Conservation (phyloP, 2,797 vertebrate genomes). For the Pangasius larnaudii region DNA sequence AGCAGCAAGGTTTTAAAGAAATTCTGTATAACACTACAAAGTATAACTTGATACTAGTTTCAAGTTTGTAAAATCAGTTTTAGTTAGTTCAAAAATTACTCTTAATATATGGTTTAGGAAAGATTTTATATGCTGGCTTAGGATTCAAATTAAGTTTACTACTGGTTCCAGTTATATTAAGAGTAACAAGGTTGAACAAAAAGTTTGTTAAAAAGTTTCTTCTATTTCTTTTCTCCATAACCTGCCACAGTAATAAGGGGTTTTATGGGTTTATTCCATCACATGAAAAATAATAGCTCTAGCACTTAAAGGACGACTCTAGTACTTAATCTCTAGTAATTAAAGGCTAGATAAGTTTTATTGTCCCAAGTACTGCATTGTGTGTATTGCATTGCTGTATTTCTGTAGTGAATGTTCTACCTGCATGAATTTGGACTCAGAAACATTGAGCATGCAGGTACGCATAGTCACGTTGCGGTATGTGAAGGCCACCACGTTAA, state of each 20-base stretch:
- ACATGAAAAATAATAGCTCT: background rate
- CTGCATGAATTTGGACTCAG: conserved; percentile 73
- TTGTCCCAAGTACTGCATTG: background rate
- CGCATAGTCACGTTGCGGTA: conserved; percentile 73
- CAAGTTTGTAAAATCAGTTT: too few species aligned
- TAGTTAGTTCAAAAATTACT: too few species aligned
- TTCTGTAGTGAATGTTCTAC: conserved; percentile 66
- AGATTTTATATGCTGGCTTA: too few species aligned
- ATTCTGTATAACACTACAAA: too few species aligned
- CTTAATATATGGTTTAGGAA: too few species aligned
- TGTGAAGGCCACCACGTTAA: conserved; percentile 79
- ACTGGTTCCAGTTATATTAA: background rate
- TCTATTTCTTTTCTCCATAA: background rate
- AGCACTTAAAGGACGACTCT: too few species aligned
- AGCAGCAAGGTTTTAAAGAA: background rate
- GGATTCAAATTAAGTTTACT: too few species aligned
- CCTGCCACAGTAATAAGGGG: too few species aligned
- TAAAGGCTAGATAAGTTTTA: background rate
- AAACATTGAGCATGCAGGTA: conserved; percentile 88
- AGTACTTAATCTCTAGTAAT: background rate
- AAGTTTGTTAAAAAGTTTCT: background rate
- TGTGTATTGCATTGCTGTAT: background rate
- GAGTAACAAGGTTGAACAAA: background rate
- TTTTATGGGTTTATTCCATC: too few species aligned
- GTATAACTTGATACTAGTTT: too few species aligned